Conservation (phyloP, 2,888 invertebrate genomes). For the Apamea anceps region DNA sequence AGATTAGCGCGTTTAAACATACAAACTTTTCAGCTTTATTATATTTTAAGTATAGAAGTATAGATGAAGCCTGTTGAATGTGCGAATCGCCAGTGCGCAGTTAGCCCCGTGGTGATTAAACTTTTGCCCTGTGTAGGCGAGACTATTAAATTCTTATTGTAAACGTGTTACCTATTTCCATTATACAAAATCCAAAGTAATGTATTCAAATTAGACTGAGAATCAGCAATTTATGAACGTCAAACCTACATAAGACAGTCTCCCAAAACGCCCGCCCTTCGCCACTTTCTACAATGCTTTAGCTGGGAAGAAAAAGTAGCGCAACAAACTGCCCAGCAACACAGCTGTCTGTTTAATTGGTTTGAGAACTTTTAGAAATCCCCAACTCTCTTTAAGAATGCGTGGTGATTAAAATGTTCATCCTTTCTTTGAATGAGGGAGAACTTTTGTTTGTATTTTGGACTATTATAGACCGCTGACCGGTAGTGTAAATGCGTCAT, state of each 20-base stretch:
- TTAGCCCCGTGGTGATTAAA: background rate
- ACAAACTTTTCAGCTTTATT: no score
- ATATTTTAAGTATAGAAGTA: no score
- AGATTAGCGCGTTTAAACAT: no score
- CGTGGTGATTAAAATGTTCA: background rate
- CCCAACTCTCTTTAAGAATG: background rate
- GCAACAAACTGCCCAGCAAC: background rate
- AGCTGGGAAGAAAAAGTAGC: background rate
- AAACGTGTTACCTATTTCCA: background rate
- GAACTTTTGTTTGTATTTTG: accelerated
- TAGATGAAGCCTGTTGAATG: background rate
- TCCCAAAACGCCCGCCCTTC: background rate
- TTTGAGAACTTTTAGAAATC: background rate
- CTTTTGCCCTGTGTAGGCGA: background rate
- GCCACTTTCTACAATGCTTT: background rate
- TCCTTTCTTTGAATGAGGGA: background rate
- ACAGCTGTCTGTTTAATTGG: background rate
- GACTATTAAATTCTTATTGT: background rate
- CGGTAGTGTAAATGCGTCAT: background rate
- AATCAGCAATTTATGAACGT: no score
- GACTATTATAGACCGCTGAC: background rate
- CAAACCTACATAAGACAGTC: background rate
- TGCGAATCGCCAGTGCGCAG: background rate
- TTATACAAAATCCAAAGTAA: background rate
- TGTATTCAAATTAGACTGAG: no score